Conservation (phyloP, 2,888 invertebrate species). For the Ferdinandea cuprea region DNA sequence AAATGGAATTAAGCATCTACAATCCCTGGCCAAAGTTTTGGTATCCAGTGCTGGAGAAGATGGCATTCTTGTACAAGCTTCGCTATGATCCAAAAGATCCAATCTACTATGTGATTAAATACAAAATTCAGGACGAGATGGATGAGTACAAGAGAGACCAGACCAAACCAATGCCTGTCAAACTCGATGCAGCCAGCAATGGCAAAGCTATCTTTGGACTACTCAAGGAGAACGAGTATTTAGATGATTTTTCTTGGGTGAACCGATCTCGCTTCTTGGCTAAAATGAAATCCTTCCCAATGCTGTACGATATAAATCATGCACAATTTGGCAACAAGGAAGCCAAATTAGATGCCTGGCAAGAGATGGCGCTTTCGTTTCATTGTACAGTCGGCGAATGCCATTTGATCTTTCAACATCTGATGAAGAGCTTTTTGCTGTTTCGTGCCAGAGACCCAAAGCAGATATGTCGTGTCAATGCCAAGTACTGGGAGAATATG, state of each 20-base stretch:
- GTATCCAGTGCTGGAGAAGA: conserved; percentile 43
- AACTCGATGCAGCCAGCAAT: conserved; percentile 35
- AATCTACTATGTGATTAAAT: conserved; percentile 48
- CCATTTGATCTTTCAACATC: conserved; percentile 64
- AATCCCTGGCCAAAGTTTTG: conserved; percentile 63
- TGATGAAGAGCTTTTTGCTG: conserved; percentile 57
- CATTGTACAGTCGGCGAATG: conserved; percentile 65
- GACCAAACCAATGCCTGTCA: not conserved
- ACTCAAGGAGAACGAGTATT: conserved; percentile 59
- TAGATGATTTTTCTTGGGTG: conserved; percentile 60
- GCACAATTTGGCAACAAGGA: conserved; percentile 46
- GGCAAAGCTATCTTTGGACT: conserved; percentile 48
- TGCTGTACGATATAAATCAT: conserved; percentile 51
- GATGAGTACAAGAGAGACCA: not conserved
- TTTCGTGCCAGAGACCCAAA: conserved; percentile 58
- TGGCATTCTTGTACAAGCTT: conserved; percentile 38
- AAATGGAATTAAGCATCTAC: conserved; percentile 59
- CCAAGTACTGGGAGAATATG: conserved; percentile 69
- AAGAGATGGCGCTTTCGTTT: conserved; percentile 59
- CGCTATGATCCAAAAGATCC: conserved; percentile 48
- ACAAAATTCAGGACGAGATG: conserved; percentile 45
- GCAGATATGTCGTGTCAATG: conserved; percentile 52
- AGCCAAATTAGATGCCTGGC: conserved; percentile 61
- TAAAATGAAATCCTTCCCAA: conserved; percentile 56
- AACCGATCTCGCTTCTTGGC: conserved; percentile 57